Evolutionary conservation across 1,140 invertebrate genomes (phyloP).

Genomic region (Arctopsyche grandis): DNA sequence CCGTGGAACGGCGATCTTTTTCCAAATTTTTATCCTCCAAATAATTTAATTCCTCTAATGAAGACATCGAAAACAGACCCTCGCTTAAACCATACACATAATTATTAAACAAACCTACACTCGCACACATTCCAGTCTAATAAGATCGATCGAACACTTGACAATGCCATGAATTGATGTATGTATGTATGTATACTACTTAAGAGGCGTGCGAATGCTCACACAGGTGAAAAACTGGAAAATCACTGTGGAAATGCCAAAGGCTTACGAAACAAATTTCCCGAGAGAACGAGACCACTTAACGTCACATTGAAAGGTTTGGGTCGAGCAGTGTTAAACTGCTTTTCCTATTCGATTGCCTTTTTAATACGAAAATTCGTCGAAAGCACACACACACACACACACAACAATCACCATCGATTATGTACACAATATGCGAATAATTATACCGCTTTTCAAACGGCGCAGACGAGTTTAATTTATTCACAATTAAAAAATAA

Average conservation of each 20-base stretch:
- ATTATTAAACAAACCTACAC: neutral
- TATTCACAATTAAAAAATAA: too few species aligned
- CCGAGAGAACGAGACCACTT: conserved; percentile 42
- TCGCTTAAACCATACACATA: neutral
- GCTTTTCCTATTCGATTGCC: conserved; percentile 4
- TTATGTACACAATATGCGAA: too few species aligned
- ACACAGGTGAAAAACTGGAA: conserved; percentile 30
- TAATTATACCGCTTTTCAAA: too few species aligned
- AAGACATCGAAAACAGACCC: neutral
- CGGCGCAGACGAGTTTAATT: too few species aligned
- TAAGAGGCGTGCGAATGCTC: neutral
- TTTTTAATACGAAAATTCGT: conserved; percentile 11
- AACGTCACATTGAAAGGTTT: conserved; percentile 46
- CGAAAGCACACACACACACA: neutral
- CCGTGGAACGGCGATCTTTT: neutral
- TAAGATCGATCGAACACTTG: neutral
- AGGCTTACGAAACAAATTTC: conserved; percentile 34
- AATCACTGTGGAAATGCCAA: conserved; percentile 35
- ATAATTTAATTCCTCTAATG: neutral
- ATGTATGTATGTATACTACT: too few species aligned
- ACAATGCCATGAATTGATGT: neutral
- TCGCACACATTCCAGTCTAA: neutral
- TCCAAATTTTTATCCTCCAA: neutral
- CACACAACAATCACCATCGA: neutral
- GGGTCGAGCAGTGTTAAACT: conserved; percentile 13